Evolutionary conservation across 1,140 invertebrate species (phyloP), one percentile per base, ranked within the genome.

Genomic region (Micrasema longulum): DNA sequence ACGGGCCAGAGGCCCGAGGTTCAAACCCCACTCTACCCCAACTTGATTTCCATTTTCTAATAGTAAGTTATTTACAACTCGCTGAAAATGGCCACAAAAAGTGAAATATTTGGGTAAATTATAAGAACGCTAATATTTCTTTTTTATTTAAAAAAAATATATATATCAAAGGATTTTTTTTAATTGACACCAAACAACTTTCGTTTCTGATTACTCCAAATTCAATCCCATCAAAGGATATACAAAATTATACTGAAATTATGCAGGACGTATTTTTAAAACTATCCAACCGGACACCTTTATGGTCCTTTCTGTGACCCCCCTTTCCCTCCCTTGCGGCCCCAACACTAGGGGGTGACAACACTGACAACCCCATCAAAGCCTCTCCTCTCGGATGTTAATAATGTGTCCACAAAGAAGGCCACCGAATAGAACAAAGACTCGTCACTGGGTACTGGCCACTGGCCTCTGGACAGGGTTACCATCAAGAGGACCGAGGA

Each of bases 321-420:
- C 4, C 55, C 31, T 18, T 11, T 10, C 48, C 52, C 69, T 60
- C 45, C 68, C 45, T 52, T 71, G 47, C n/a, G 35, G 43, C 52
- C 64, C 26, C 69, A 41, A 65, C 64, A 69, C 41, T 69, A 64
- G 69, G 57, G 65, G 66, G 60, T n/a, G n/a, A n/a, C n/a, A n/a
- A n/a, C n/a, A n/a, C n/a, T 71, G 73, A 75, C 71, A 69, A 75
- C 69, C 69, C 66, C 73, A 72, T 75, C 73, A 75, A 75, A 74
- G 73, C 73, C n/a, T n/a, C 60, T 41, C 50, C 64, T 64, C 63
- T 71, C 68, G 55, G 22, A 71, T 71, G 73, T 71, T 68, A 74
- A 68, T 74, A 74, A 74, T 71, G 69, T 63, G 55, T 43, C 45
- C 73, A 67, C 72, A 73, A 69, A 74, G 69, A 53, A 70, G 73